Conservation (phyloP, 2,888 invertebrate genomes). For the Salpingus planirostris region DNA sequence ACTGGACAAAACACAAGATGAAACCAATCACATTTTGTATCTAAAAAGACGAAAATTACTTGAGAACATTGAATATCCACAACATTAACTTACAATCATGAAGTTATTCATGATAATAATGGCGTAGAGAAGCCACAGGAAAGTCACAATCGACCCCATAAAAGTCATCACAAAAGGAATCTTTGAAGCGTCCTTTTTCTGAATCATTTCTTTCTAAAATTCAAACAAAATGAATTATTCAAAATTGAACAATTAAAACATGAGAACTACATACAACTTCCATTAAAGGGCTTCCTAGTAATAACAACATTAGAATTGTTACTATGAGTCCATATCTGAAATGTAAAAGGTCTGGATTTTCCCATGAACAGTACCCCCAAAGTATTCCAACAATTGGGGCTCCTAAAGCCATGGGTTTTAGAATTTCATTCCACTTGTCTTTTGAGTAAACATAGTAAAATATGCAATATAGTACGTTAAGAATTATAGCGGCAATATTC, state of each 20-base stretch:
- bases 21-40: conserved; percentile 64
- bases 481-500: conserved; percentile 62
- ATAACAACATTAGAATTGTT: conserved; percentile 55
- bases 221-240: too few species aligned
- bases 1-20: conserved; percentile 51
- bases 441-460: conserved; percentile 59
- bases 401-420: conserved; percentile 50
- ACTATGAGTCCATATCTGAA: conserved; percentile 62
- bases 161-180: conserved; percentile 84
- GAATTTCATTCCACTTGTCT: conserved; percentile 44
- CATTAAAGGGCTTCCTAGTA: conserved; percentile 63
- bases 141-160: conserved; percentile 68
- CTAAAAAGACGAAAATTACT: conserved; percentile 43
- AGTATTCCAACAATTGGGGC: conserved; percentile 50
- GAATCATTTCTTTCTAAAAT: conserved; percentile 67
- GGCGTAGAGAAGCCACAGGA: conserved; percentile 75
- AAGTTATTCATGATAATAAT: conserved; percentile 65
- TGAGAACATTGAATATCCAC: conserved; percentile 2
- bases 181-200: conserved; percentile 72
- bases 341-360: conserved; percentile 56
- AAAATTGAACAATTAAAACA: conserved; percentile 37
- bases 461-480: conserved; percentile 58
- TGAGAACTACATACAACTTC: too few species aligned
- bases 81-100: conserved; percentile 56
- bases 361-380: conserved; percentile 56